These are phyloP conservation scores for Macropodus opercularis DNA, from an alignment of 2,797 vertebrate genomes.

Conservation along the genomic window DNA sequence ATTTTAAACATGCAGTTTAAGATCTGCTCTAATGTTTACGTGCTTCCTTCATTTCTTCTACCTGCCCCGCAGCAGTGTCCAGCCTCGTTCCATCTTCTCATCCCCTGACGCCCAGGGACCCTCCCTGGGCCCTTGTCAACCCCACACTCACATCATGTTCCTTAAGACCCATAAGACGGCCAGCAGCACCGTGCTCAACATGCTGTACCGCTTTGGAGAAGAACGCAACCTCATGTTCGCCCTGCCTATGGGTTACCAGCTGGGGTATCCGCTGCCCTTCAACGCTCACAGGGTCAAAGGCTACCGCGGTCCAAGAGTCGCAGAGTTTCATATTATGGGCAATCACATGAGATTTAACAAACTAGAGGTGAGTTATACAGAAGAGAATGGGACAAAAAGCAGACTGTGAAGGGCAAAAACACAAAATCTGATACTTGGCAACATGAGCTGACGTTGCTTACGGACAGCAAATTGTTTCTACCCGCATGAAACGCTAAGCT, in stretches of 20 bases:
- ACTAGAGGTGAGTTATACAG: slow-evolving; percentile 81
- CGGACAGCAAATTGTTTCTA: too few species aligned
- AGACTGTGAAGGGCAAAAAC: too few species aligned
- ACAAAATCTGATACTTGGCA: too few species aligned
- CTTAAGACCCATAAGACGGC: slow-evolving; percentile 96
- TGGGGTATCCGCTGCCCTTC: slow-evolving; percentile 89
- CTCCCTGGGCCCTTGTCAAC: slow-evolving; percentile 81
- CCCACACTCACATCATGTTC: slow-evolving; percentile 87
- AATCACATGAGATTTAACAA: slow-evolving; percentile 93
- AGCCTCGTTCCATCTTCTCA: slow-evolving; percentile 74
- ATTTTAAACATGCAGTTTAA: background rate
- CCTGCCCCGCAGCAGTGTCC: slow-evolving; percentile 63
- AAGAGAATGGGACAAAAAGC: too few species aligned
- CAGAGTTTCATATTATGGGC: slow-evolving; percentile 88
- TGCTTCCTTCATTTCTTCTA: background rate
- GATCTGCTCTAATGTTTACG: background rate
- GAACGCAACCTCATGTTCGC: slow-evolving; percentile 84
- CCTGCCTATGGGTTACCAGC: slow-evolving; percentile 89
- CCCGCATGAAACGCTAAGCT: too few species aligned
- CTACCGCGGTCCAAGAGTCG: slow-evolving; percentile 73
- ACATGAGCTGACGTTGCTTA: too few species aligned
- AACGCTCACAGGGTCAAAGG: slow-evolving; percentile 88
- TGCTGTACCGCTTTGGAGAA: slow-evolving; percentile 92
- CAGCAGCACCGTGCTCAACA: slow-evolving; percentile 91
- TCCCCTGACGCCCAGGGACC: slow-evolving; percentile 74